Conservation (phyloP, 2,888 invertebrate species). For the Metellina segmentata region DNA sequence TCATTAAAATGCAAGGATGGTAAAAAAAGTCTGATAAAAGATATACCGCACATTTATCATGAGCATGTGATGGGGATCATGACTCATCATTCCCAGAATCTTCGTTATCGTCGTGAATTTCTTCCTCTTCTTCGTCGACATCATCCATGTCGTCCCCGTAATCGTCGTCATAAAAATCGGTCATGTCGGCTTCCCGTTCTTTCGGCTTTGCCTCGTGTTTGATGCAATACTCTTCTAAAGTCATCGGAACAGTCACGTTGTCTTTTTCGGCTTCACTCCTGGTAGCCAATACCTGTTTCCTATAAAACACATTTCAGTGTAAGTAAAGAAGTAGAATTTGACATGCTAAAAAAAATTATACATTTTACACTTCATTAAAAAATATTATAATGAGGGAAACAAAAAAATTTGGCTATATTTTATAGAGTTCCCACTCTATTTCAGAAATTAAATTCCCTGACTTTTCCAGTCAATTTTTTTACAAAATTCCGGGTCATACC, state of each 20-base stretch:
- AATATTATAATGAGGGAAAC: too few species aligned
- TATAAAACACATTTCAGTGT: constrained; percentile 81
- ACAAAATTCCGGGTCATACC: too few species aligned
- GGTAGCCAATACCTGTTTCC: constrained; percentile 98
- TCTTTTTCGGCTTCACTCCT: constrained; percentile 97
- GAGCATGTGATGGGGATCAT: constrained; percentile 83
- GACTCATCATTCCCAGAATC: constrained; percentile 93
- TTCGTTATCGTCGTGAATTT: constrained; percentile 79
- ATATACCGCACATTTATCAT: background rate
- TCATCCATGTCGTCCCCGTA: constrained; percentile 87
- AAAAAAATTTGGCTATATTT: too few species aligned
- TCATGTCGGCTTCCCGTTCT: constrained; percentile 92
- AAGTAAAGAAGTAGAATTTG: too few species aligned
- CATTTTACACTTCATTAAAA: too few species aligned
- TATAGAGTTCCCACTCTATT: too few species aligned
- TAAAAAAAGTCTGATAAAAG: background rate
- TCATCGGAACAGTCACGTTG: constrained; percentile 97
- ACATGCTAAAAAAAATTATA: too few species aligned
- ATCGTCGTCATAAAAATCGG: constrained; percentile 97
- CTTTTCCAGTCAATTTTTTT: too few species aligned
- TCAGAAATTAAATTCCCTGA: too few species aligned
- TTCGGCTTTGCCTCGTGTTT: constrained; percentile 91
- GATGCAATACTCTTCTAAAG: constrained; percentile 98
- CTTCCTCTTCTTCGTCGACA: constrained; percentile 81
- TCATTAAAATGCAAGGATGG: constrained; percentile 26